Conservation (phyloP, 2,113 vertebrate genomes). For the Oostethus manadensis region DNA sequence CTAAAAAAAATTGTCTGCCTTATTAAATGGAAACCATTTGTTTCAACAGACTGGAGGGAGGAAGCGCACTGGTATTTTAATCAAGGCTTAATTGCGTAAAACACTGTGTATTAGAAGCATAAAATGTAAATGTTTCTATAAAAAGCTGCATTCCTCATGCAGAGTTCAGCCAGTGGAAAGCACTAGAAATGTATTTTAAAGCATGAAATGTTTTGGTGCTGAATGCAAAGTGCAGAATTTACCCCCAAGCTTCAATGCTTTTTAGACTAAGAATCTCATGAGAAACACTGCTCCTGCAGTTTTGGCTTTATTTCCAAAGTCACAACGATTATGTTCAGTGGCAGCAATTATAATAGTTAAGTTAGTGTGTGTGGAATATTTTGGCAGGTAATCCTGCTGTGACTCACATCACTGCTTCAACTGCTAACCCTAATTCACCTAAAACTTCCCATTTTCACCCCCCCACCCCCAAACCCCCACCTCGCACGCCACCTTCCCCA, state of each 20-base stretch:
- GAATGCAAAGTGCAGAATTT: conserved; percentile 36
- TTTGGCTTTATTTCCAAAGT: conserved; percentile 11
- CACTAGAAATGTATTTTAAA: conserved; percentile 12
- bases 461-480: neutral
- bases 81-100: neutral
- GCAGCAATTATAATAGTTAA: conserved; percentile 22
- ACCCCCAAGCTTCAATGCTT: conserved; percentile 18
- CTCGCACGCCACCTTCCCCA: conserved; percentile 9
- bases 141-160: neutral
- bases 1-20: neutral
- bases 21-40: neutral
- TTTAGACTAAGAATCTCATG: conserved; percentile 17
- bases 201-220: conserved; percentile 11
- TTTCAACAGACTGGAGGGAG: neutral
- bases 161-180: neutral
- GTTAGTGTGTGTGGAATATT: conserved; percentile 34
- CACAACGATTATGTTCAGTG: conserved; percentile 20
- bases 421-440: conserved; percentile 54
- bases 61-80: neutral
- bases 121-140: neutral
- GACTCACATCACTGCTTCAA: conserved; percentile 46
- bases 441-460: conserved; percentile 47
- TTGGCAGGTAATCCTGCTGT: conserved; percentile 29
- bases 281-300: conserved; percentile 9
- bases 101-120: conserved; percentile 4